phyloP scores from a whole-genome alignment of 2,797 vertebrate genomes.

The Gallinago solitaria region DNA sequence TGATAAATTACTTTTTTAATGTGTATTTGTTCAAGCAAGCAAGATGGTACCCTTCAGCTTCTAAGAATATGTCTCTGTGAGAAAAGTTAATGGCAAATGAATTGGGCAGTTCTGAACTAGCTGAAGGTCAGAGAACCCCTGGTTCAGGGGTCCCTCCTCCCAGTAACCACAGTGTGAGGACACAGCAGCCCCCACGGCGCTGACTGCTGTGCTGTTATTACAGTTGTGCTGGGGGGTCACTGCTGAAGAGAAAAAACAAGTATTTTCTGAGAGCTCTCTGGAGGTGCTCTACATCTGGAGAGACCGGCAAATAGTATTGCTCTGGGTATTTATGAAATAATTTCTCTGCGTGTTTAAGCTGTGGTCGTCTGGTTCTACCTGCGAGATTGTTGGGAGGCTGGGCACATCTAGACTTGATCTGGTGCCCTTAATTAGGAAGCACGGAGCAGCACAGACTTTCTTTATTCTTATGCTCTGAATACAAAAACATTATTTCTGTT shows the following conservation, averaged over 20 bases:
- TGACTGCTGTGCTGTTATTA: background rate
- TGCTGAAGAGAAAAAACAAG: background rate
- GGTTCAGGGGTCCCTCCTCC: background rate
- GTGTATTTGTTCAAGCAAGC: background rate
- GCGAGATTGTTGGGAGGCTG: background rate
- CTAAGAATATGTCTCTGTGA: background rate
- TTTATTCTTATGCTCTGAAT: background rate
- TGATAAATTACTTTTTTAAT: background rate
- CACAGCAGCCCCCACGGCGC: too few relatives aligned
- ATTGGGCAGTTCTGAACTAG: background rate
- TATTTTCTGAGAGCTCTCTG: background rate
- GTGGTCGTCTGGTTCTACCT: background rate
- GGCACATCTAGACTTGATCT: background rate
- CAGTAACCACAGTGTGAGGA: background rate
- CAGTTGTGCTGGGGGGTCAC: background rate
- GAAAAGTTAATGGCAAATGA: background rate
- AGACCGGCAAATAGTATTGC: background rate
- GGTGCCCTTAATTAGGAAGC: background rate
- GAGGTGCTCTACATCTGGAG: background rate
- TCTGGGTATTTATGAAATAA: background rate
- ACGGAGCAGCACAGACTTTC: background rate
- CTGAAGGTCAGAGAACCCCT: background rate
- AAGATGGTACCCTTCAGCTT: background rate
- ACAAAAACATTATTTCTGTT: background rate
- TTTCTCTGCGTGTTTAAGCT: background rate